Base-by-base conservation (phyloP, 2,888 invertebrate genomes). In the Apoda limacodes region DNA sequence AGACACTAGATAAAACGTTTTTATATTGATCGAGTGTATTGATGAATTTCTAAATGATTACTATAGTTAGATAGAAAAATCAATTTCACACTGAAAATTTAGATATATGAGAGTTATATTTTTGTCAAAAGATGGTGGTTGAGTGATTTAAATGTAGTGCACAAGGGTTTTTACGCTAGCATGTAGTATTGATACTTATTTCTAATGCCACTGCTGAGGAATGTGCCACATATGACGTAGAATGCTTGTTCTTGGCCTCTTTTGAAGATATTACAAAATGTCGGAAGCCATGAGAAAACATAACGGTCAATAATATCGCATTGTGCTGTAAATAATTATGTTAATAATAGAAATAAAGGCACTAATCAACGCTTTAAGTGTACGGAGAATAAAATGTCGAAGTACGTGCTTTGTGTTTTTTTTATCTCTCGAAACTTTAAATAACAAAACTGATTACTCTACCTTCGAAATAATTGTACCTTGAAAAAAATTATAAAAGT, bases 371-470 rank as follows among this genome's bases (percentile, higher is more conserved):
- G 76, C 78, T 78, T 78, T 78, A 60, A 65, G 68, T 78, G 78
- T 78, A 78, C 75, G 68, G 71, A 71, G 44, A 70, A 69, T 71
- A 74, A 76, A 70, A 48, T 46, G 64, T 67, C 67, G 54, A 55
- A 54, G 55, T 57, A 60, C 45, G 48, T 37, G 33, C 17, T 17
- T 42, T 43, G 27, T 42, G 61, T 52, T 52, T 43, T 49, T 58
- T 52, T 21, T 29, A 13, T 24, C 17, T 15, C n/a, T n/a, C n/a
- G n/a, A n/a, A n/a, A n/a, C n/a, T n/a, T n/a, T n/a, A n/a, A n/a
- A n/a, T n/a, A n/a, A n/a, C n/a, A n/a, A n/a, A n/a, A n/a, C n/a
- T n/a, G n/a, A n/a, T n/a, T n/a, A n/a, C n/a, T n/a, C n/a, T n/a
- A n/a, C n/a, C n/a, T n/a, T n/a, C n/a, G n/a, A n/a, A n/a, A n/a